Evolutionary conservation across 2,113 vertebrate genomes (phyloP), one percentile per base, ranked within the genome.

Genomic region (Rutilus rutilus): DNA sequence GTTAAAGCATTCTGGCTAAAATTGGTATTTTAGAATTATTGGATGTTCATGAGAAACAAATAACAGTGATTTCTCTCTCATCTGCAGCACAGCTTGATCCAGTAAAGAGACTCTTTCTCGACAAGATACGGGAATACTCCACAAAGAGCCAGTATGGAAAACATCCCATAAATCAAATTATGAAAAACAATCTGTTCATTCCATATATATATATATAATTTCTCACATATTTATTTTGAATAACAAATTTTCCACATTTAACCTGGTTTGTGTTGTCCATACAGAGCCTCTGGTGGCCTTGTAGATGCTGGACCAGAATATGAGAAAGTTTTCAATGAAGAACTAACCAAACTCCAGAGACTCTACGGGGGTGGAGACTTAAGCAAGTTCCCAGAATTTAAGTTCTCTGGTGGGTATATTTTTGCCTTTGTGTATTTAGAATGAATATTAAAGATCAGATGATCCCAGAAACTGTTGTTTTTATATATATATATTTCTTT

Each of bases 81-180:
- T 19, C 39, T 71, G 5, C 50, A 88, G 65, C 78, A 79, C 64
- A 95, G 27, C 92, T 96, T 0, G 96, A 97, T 88, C 96, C 96
- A 0, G 71, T 96, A 67, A 95, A 96, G 92, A 96, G 95, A 86
- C 94, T 97, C 76, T 97, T 96, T 23, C 12, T 96, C 87, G 95
- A 96, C 85, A 96, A 96, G 91, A 95, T 96, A 82, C 92, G 91
- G 83, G 96, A 96, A 77, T 96, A 96, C 85, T 94, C 86, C 76
- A 88, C 93, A 0, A 95, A 95, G 87, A 94, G 94, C 93, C 93
- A 93, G 96, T 97, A 90, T 95, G 95, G 81, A 85, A 50, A 57
- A 23, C 21, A 8, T 62, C 23, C 10, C 47, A 74, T 69, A 21
- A 64, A 36, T 17, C 21, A n/a, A 27, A 54, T 78, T 1, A 30